Evolutionary conservation across 1,140 invertebrate genomes (phyloP).

Genomic region (Monomorium pharaonis): DNA sequence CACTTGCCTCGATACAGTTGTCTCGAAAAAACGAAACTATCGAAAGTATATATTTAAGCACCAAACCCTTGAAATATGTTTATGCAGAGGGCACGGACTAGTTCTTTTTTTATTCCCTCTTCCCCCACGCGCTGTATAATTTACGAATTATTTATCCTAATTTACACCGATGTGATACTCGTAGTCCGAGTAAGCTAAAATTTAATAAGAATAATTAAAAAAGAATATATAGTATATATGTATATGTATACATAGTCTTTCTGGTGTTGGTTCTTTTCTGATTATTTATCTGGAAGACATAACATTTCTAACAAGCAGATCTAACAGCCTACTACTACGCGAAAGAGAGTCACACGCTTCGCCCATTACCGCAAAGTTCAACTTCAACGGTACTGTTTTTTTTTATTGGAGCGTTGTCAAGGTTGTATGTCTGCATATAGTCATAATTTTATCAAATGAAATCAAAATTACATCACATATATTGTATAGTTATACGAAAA

Average conservation of each 20-base stretch:
- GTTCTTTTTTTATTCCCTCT: conserved; percentile 18
- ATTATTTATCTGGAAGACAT: conserved; percentile 74
- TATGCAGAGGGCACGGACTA: conserved; percentile 58
- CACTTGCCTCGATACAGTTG: conserved; percentile 14
- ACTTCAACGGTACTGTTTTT: conserved; percentile 56
- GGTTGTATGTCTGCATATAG: conserved; percentile 64
- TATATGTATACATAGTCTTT: conserved; percentile 76
- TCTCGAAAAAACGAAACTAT: conserved; percentile 47
- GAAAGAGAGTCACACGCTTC: conserved; percentile 69
- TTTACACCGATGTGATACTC: conserved; percentile 69
- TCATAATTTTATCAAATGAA: conserved; percentile 58
- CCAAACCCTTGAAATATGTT: conserved; percentile 50
- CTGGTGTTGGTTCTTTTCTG: conserved; percentile 83
- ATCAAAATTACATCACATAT: conserved; percentile 58
- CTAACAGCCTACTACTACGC: conserved; percentile 74
- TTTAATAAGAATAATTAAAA: conserved; percentile 59
- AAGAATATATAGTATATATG: conserved; percentile 19
- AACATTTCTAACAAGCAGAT: conserved; percentile 80
- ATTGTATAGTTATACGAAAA: conserved; percentile 15
- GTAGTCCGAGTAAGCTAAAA: conserved; percentile 61
- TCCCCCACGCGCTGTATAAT: conserved; percentile 46
- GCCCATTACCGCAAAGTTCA: conserved; percentile 67
- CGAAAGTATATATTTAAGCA: conserved; percentile 63
- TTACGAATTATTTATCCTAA: conserved; percentile 73
- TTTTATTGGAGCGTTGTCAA: conserved; percentile 58